phyloP scores from a whole-genome alignment of 2,113 vertebrate species.

The Oxygymnocypris stewartii region DNA sequence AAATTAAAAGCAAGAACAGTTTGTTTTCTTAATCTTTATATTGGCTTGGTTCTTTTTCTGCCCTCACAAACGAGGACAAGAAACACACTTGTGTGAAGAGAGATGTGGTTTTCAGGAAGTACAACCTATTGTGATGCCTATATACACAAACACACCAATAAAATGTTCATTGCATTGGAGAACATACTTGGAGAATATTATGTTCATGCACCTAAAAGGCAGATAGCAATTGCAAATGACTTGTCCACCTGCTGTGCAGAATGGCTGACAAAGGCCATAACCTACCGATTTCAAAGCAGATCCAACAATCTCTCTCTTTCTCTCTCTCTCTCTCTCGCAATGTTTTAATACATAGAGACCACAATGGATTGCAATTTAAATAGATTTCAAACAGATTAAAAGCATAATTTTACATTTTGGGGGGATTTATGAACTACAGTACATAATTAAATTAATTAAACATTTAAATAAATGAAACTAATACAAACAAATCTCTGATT shows the following conservation, averaged over 20 bases:
- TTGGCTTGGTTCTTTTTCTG: constrained; percentile 13
- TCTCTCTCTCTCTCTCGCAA: no score
- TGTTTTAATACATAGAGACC: background rate
- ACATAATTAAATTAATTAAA: background rate
- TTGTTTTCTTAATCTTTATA: constrained; percentile 26
- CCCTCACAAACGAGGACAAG: background rate
- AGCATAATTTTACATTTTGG: background rate
- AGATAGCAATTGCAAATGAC: constrained; percentile 4
- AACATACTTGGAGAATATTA: constrained; percentile 7
- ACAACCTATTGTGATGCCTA: constrained; percentile 2
- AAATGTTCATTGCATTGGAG: constrained; percentile 3
- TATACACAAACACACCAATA: constrained; percentile 21
- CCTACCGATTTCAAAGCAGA: background rate
- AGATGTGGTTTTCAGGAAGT: background rate
- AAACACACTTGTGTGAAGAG: background rate
- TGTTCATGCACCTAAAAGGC: constrained; percentile 14
- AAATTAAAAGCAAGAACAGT: constrained; percentile 32
- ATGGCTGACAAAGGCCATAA: background rate
- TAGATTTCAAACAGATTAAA: background rate
- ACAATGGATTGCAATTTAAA: background rate
- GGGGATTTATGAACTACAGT: background rate
- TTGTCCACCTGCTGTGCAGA: constrained; percentile 6
- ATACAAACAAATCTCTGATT: background rate
- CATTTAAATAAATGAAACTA: background rate
- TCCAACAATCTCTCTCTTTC: background rate